Evolutionary conservation across 2,113 vertebrate species (phyloP).

Genomic region (Fulmarus glacialis): DNA sequence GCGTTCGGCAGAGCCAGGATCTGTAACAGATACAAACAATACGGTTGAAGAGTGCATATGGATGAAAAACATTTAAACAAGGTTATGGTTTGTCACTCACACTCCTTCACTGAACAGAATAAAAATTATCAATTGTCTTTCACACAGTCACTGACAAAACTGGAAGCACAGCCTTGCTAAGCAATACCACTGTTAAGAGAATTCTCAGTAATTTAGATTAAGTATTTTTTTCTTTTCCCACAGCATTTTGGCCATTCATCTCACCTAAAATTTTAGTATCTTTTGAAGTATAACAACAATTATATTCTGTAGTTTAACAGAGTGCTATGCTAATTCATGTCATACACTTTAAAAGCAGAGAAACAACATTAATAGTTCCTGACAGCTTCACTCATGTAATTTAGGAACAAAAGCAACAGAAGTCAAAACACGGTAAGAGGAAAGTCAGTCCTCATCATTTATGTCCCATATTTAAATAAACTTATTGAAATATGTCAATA

Average conservation of each 20-base stretch:
- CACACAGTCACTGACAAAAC: background rate
- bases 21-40: slow-evolving; percentile 71
- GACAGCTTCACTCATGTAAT: background rate
- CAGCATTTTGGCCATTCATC: background rate
- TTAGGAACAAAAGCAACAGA: background rate
- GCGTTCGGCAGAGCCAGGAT: slow-evolving; percentile 89
- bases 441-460: background rate
- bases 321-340: background rate
- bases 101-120: background rate
- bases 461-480: background rate
- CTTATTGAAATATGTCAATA: background rate
- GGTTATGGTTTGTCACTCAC: background rate
- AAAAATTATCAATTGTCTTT: background rate
- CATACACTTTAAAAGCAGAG: background rate
- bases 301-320: background rate
- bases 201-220: background rate
- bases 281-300: background rate
- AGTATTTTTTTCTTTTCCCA: background rate
- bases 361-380: background rate
- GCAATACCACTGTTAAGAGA: background rate
- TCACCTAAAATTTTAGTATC: background rate
- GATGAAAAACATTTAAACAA: background rate
- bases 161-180: background rate
- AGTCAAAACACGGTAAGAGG: background rate
- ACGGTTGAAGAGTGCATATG: background rate